Evolutionary conservation across 92 coral and sea anemone genomes (phyloP), one percentile per base, ranked within the genome.

Genomic region (Scolanthus callimorphus): DNA sequence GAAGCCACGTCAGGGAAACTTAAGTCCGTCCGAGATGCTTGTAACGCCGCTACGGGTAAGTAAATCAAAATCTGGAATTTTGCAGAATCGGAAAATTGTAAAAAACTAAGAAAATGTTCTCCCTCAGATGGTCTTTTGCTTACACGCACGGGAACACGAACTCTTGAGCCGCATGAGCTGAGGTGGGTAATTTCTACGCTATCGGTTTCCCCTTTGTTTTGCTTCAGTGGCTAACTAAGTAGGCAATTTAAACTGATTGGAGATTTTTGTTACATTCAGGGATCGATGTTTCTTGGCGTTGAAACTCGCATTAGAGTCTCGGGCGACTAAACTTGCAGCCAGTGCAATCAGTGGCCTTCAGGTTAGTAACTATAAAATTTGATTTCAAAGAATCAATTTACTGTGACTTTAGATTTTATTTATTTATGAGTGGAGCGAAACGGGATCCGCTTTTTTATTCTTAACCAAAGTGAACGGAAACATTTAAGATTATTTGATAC

Each of bases 1-100:
- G 99, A 94, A 58, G 99, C 99, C 84, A 94, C 99, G 85, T 90
- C 99, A 60, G 88, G 92, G 10, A 88, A 94, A 64, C 62, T 74
- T 15, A 94, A 89, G 60, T 63, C 87, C 25, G 85, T 94, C 1
- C 82, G 94, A 2, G 99, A 94, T 49, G 99, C 99, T 39, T 94
- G 99, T 67, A 80, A 75, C 55, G 85, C 88, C 20, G 96, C 96
- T 43, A 77, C 96, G 50, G 99, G 99, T 94, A 57, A 80, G 86
- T 51, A 54, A 21, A 57, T 34, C 43, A n/a, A n/a, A n/a, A n/a
- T n/a, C 43, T 15, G 6, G 43, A 34, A 17, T 8, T 17, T 12
- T 48, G 53, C 53, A 20, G n/a, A n/a, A n/a, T n/a, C n/a, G n/a
- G n/a, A n/a, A n/a, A n/a, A n/a, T 21, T 25, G 23, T 22, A 11